Evolutionary conservation across 2,113 vertebrate species (phyloP), one percentile per base, ranked within the genome.

Genomic region (Crocuta crocuta): DNA sequence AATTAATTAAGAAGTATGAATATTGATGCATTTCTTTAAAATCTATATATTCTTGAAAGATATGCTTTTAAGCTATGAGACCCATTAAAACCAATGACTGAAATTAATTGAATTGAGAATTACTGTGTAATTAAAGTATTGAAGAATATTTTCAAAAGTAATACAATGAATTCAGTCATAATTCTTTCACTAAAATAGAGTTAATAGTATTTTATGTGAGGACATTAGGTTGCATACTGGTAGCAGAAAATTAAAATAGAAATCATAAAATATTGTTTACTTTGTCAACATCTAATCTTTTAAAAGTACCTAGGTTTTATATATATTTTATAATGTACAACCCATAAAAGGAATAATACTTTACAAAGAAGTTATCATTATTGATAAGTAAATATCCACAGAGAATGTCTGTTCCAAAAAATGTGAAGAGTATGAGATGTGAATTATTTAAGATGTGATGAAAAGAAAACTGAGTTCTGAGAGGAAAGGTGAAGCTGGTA

Each of bases 1-100:
- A 89, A 84, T 74, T 96, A 89, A 65, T 87, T 93, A 74, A 21
- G 74, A 91, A 92, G 39, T 78, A 5, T 15, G 92, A 83, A 89
- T 55, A 33, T 1, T 61, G 28, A 70, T 71, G 35, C 3, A 50
- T 61, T 91, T 83, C 5, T 31, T 65, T 89, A 68, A 80, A 91
- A 9, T 53, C 50, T 78, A 58, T 1, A 50, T 74, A 68, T 71
- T 80, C 10, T 81, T 89, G 7, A 1, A 65, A 78, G 12, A 53
- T 68, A 43, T 43, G 3, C 9, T 89, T 73, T 83, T 33, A 91
- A 79, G 9, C 17, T 80, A 31, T 78, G 39, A 73, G 11, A 39
- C 2, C 16, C 2, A 70, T 45, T 73, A 39, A 92, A n/a, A 68
- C 11, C 5, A 95, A 55, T 84, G 23, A 48, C 26, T 85, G 9